These are phyloP conservation scores for Setipinna tenuifilis DNA, from an alignment of 2,797 vertebrate species.

Conservation along the genomic window DNA sequence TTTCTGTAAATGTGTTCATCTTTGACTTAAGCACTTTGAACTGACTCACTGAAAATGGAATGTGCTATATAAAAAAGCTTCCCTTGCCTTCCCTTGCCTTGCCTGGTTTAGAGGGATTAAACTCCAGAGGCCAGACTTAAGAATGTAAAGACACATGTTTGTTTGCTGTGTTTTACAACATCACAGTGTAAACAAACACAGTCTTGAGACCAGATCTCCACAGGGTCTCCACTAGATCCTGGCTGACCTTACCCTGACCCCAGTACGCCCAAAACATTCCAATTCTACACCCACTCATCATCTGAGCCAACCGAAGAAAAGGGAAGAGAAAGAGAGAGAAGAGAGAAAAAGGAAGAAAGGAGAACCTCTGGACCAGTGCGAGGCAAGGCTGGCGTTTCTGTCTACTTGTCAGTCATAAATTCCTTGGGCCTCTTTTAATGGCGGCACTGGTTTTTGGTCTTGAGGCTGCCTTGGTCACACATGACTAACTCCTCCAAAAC, in stretches of 20 bases:
- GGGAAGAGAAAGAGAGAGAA: background rate
- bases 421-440: conserved; percentile 47
- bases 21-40: too few relatives aligned
- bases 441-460: conserved; percentile 34
- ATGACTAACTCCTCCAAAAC: conserved; percentile 43
- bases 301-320: background rate
- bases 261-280: background rate
- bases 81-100: too few relatives aligned
- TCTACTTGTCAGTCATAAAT: conserved; percentile 50
- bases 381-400: conserved; percentile 41
- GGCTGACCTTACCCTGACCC: background rate
- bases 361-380: conserved; percentile 36
- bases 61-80: too few relatives aligned
- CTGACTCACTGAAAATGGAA: too few relatives aligned
- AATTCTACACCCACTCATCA: background rate
- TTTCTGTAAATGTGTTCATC: too few relatives aligned
- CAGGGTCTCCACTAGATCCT: background rate
- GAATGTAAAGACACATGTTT: background rate
- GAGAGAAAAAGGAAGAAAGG: background rate
- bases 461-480: conserved; percentile 37
- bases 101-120: background rate
- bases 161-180: background rate
- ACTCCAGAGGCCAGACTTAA: background rate
- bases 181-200: background rate
- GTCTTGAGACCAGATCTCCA: conserved; percentile 7